Evolutionary conservation across 2,888 invertebrate species (phyloP), one percentile per base, ranked within the genome.

Genomic region (Drosophila austrosaltans): DNA sequence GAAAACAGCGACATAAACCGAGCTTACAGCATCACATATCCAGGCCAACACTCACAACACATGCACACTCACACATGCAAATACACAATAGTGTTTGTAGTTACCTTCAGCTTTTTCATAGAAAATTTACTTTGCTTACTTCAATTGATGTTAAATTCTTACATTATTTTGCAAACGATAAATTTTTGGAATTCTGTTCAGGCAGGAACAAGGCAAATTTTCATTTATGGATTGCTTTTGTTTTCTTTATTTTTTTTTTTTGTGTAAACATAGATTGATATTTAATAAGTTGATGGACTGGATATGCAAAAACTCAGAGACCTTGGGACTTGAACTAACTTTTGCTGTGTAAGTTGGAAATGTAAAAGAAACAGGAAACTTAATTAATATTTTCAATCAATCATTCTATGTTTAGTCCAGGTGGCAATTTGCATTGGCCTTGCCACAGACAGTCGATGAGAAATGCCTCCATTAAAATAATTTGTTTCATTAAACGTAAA

Each of bases 1-100:
- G 59, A 64, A 64, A 68, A 48, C 73, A 74, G 65, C 66, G 72
- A 74, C 75, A 68, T 67, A 72, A 70, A 48, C 71, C 48, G 12
- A 44, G 66, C 73, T 66, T 36, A 65, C 63, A 42, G 59, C 60
- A 66, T 73, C 53, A 66, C 56, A 62, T 61, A 67, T 60, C 60
- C 60, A 8, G 57, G 48, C 48, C 48, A 48, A 7, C 48, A 48
- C 48, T 48, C 10, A 12, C 22, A 20, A 48, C 44, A 42, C 32
- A 48, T 3, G 10, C 22, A 48, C 22, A 22, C 44, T 8, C 22
- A 48, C 22, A 48, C 20, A 48, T 22, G 20, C 22, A 22, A 8
- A 48, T 48, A 48, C 22, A 12, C 28, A 36, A 36, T 36, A 22
- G 16, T 30, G 22, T 36, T 36, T 5, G 10, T 22, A 36, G 56